These are phyloP conservation scores for Calliopum simillimum DNA, from an alignment of 2,888 invertebrate species.

Conservation along the genomic window DNA sequence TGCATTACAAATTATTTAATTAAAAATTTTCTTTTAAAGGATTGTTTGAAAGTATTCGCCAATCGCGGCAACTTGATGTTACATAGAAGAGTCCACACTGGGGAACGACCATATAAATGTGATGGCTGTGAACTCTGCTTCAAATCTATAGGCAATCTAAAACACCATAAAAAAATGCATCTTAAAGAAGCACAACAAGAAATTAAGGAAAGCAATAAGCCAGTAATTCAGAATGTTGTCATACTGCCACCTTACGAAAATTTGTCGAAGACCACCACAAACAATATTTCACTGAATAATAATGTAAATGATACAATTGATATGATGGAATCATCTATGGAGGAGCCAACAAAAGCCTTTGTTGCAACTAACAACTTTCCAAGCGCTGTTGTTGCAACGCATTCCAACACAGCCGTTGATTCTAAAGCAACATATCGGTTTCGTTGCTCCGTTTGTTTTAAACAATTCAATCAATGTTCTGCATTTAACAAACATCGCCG, in stretches of 20 bases:
- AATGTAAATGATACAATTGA: too few relatives aligned
- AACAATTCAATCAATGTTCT: conserved; percentile 46
- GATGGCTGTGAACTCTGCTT: conserved; percentile 26
- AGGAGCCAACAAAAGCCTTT: background rate
- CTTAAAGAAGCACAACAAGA: conserved; percentile 11
- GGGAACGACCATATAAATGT: conserved; percentile 68
- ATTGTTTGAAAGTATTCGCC: conserved; percentile 79
- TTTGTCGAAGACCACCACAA: background rate
- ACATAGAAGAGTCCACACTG: conserved; percentile 81
- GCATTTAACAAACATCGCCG: conserved; percentile 48
- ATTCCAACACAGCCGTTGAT: background rate
- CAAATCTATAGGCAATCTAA: conserved; percentile 29
- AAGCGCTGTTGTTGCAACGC: background rate
- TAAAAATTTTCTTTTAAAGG: conserved; percentile 55
- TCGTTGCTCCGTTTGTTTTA: conserved; percentile 43
- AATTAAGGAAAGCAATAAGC: background rate
- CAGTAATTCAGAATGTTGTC: conserved; percentile 31
- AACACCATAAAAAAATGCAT: conserved; percentile 36
- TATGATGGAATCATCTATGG: too few relatives aligned
- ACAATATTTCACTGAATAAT: background rate
- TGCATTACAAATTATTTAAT: background rate
- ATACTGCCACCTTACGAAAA: conserved; percentile 40
- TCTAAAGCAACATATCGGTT: conserved; percentile 29
- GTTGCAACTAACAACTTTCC: too few relatives aligned
- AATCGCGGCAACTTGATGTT: conserved; percentile 84